A percentile compares a stretch with the other conserved stretches of the same genome.
These are phyloP conservation scores for Alosa sapidissima DNA, from an alignment of 2,797 vertebrate genomes.

Conservation along the genomic window DNA sequence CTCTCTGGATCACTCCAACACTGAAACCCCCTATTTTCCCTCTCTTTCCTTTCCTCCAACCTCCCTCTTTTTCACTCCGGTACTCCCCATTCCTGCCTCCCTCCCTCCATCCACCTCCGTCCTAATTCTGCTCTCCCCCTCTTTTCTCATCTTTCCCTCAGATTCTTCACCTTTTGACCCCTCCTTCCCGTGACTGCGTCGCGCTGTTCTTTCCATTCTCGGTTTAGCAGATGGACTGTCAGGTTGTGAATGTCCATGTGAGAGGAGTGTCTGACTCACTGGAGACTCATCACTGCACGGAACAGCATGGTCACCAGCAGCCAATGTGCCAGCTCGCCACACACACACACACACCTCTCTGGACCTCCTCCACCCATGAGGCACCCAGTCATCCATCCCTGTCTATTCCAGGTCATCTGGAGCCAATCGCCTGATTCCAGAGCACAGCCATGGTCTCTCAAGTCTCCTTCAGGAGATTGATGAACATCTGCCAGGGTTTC, in stretches of 20 bases:
- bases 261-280: slow-evolving; percentile 6
- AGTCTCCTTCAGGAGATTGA: background rate
- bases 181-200: background rate
- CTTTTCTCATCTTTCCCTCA: background rate
- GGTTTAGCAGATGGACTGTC: background rate
- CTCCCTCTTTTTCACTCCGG: background rate
- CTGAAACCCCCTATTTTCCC: background rate
- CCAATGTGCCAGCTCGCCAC: background rate
- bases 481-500: background rate
- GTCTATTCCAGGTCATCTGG: background rate
- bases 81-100: background rate
- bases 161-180: background rate
- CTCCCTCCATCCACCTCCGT: background rate
- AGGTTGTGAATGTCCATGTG: background rate
- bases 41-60: background rate
- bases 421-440: background rate
- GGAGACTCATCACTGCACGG: background rate
- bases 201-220: background rate
- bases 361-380: background rate
- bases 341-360: background rate
- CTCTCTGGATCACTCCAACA: background rate
- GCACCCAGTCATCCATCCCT: background rate
- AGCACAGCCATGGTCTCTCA: background rate
- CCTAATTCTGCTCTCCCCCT: background rate
- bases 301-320: background rate